Base-by-base conservation (phyloP, 2,797 vertebrate species). In the Hyperoplus immaculatus region DNA sequence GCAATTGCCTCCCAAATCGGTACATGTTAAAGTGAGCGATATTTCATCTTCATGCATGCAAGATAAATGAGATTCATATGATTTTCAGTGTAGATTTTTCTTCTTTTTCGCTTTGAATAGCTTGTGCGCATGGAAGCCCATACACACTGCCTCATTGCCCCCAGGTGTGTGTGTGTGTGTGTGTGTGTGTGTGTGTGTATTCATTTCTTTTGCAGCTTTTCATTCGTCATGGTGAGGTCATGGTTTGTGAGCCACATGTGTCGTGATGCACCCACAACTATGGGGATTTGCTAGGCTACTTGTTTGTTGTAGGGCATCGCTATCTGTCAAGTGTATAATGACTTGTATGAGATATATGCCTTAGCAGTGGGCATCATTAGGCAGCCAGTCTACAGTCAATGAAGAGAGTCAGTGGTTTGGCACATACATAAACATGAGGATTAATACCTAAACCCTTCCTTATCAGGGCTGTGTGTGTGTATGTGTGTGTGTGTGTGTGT, bases 391-490 rank as follows among this genome's bases (percentile, higher is more conserved):
- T 84, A 73, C 85, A 78, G 69, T 55, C 75, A 81, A 78, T 43
- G 67, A 73, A 64, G 41, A 45, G 69, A 78, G 77, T 51, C 77
- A 12, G 77, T 2, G 60, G 72, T 78, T 83, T 67, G 69, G 62
- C 70, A 83, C 29, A 67, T 67, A 76, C 69, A 84, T 85, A 85
- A 86, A 89, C 89, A 88, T 50, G 72, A 75, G 82, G 88, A 91
- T 90, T 93, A 91, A 90, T 92, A 79, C 81, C 68, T 91, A 89
- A 89, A 70, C 85, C 70, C 75, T 76, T 75, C 81, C 74, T 84
- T 84, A 89, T 87, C 86, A 16, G 70, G 63, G 29, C 0, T 29
- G 29, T 29, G 29, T 29, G 29, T 29, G 29, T 29, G 29, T 29
- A 3, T 29, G 29, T 29, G 29, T 29, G 29, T 29, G 29, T 29